Base-by-base conservation (phyloP, 2,113 vertebrate species). In the Oceanodroma tethys region DNA sequence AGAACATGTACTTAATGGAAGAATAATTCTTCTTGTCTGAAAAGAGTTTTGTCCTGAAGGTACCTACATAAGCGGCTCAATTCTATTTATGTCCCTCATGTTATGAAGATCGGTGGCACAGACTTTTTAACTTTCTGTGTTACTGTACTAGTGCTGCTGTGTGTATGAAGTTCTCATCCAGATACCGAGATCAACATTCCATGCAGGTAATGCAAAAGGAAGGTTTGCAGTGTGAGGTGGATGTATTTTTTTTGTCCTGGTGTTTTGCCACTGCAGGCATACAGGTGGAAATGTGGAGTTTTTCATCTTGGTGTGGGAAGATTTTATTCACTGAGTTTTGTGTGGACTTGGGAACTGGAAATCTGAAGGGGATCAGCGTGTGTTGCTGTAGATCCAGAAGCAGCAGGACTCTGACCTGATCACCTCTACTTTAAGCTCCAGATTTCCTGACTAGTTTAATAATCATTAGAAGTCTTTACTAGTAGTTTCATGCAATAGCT, bases 31-130 rank as follows among this genome's bases (percentile, higher is more conserved):
- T 52, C n/a, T 81, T 63, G 5, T 45, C 23, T 78, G 25, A 62
- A 76, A 83, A 79, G 40, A 68, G 43, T 87, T 96, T 84, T 91
- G 40, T 96, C 60, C 59, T 90, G 45, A 76, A 88, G 27, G 27
- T 62, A 80, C 38, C 52, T 56, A 6, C 0, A 0, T 48, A 42
- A 72, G 36, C 0, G 0, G 26, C 26, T 93, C 47, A 38, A 23
- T 90, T 19, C 58, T 65, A 3, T 52, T 80, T 60, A 29, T 27
- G 23, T 60, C 74, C 30, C 26, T 91, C 29, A 23, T 10, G 16
- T 59, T 80, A 9, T 10, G 56, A 48, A 29, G 13, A 53, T 43
- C 0, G 3, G 30, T 36, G 19, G 30, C 30, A 75, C 23, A 45
- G 42, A 38, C 23, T 52, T 76, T 23, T 60, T 27, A 43, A 34